Base-by-base conservation (phyloP, 1,140 invertebrate genomes). In the Nasonia giraulti region DNA sequence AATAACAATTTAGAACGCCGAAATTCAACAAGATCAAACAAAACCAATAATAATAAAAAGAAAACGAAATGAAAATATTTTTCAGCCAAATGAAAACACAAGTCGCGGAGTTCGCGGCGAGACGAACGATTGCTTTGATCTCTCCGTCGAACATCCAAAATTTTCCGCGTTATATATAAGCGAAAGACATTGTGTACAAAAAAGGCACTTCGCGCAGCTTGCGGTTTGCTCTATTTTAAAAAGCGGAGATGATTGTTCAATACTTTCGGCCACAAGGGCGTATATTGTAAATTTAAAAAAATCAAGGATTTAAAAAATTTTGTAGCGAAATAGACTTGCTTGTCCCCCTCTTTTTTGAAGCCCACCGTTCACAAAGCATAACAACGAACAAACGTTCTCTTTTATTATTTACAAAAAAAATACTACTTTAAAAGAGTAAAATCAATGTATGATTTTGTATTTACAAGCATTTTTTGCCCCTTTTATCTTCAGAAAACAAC, bases 151-250 rank as follows among this genome's bases (percentile, higher is more conserved):
- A 84, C 50, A 44, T 85, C 79, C 83, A 74, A 12, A 80, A 69
- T 81, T 69, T 71, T 71, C 44, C 37, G 14, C 37, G 74, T 83
- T 69, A 81, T 81, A 31, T 78, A 68, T 55, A 69, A 75, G 73
- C 74, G 77, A 81, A 81, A 77, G 74, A 80, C 71, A 20, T 62
- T 76, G 80, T 82, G 33, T 86, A 83, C 82, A 87, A 88, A 87
- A 88, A 87, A 89, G 87, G 87, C 88, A 89, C 88, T 88, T 87
- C 88, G 87, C 87, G 86, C 84, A 86, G 84, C 84, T 88, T 85
- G 85, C 85, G 71, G 69, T 84, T 80, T 84, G 50, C 44, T 79
- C 40, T 73, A 31, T 33, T 79, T 79, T 62, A 84, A 84, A 37
- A 73, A 84, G 68, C 40, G 68, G 79, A 66, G 69, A 85, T 80